Percentiles rank a stretch among this genome's conserved stretches.
phyloP scores from a whole-genome alignment of 2,797 vertebrate genomes.

The Silurus lanzhouensis region DNA sequence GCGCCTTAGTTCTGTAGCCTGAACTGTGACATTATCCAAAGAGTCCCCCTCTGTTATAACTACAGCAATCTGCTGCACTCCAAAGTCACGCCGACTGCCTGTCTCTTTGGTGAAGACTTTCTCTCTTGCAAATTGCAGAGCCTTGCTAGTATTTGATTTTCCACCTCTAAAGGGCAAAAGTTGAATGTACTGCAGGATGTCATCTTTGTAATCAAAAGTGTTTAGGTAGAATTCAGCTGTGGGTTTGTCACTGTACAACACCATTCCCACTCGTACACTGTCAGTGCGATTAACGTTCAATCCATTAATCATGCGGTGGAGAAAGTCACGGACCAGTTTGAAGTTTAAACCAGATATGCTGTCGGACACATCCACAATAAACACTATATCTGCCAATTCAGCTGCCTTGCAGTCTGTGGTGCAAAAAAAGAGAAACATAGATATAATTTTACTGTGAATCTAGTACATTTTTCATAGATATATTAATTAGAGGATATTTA shows the following conservation, averaged over 20 bases:
- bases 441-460: neutral
- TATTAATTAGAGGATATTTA: too few relatives aligned
- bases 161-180: conserved; percentile 73
- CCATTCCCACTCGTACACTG: conserved; percentile 75
- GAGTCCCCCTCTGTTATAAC: conserved; percentile 78
- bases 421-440: conserved; percentile 34
- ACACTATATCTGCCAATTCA: conserved; percentile 78
- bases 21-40: conserved; percentile 65
- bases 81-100: conserved; percentile 70
- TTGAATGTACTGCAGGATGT: conserved; percentile 75
- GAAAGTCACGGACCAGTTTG: conserved; percentile 72
- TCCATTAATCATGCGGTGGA: conserved; percentile 72
- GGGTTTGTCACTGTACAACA: conserved; percentile 68
- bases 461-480: neutral
- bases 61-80: conserved; percentile 77
- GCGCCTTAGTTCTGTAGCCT: conserved; percentile 70
- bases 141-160: conserved; percentile 67
- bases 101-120: conserved; percentile 64
- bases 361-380: conserved; percentile 80
- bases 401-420: conserved; percentile 73
- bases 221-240: conserved; percentile 72
- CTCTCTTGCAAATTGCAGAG: conserved; percentile 72
- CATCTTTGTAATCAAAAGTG: conserved; percentile 66
- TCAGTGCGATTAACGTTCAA: conserved; percentile 60
- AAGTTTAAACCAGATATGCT: conserved; percentile 70